Conservation (phyloP, 2,113 vertebrate species). For the Motacilla alba region DNA sequence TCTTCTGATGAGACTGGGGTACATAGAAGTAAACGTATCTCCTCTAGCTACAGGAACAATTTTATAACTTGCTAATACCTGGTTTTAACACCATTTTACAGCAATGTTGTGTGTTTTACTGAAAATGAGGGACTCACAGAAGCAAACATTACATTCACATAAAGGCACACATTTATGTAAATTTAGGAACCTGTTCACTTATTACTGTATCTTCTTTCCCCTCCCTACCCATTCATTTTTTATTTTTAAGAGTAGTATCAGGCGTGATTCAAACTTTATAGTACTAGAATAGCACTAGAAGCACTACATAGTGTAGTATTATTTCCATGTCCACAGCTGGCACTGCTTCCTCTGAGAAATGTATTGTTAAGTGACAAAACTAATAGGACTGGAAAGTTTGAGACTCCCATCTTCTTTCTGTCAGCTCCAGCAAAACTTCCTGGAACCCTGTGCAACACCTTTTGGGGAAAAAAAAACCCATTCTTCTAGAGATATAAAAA, state of each 20-base stretch:
- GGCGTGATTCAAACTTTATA: neutral
- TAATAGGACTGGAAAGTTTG: neutral
- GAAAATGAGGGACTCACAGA: neutral
- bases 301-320: neutral
- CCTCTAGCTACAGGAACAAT: neutral
- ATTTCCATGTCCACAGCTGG: neutral
- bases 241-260: neutral
- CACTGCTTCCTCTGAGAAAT: neutral
- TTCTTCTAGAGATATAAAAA: neutral
- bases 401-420: neutral
- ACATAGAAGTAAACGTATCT: neutral
- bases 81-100: neutral
- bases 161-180: neutral
- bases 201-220: neutral
- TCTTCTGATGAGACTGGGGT: neutral
- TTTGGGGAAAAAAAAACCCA: neutral
- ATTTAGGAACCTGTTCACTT: neutral
- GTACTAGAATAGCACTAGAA: neutral
- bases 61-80: neutral
- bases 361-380: neutral
- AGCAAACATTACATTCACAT: neutral
- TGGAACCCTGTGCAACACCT: neutral
- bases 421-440: neutral
- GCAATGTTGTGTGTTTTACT: neutral
- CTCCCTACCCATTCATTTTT: neutral